Evolutionary conservation across 1,140 invertebrate species (phyloP).

Genomic region (Copidosoma floridanum): DNA sequence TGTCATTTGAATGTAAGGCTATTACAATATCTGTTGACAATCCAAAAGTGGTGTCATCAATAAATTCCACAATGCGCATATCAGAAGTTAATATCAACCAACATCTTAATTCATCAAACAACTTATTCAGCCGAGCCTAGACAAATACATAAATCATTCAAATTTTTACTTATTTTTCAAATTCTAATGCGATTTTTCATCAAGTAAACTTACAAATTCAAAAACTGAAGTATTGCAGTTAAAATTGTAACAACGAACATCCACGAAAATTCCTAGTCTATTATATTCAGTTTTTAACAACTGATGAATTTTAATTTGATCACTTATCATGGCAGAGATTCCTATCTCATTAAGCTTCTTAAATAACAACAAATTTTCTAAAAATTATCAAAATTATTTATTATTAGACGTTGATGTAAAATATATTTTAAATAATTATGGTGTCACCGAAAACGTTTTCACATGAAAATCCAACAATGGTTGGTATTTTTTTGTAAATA

Average conservation of each 20-base stretch:
- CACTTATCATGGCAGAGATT: background rate
- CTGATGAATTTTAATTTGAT: background rate
- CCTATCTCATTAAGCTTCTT: background rate
- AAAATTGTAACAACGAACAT: slow-evolving; percentile 8
- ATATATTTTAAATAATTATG: background rate
- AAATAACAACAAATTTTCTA: slow-evolving; percentile 7
- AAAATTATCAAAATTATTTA: background rate
- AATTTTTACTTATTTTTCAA: no score
- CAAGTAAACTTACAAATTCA: background rate
- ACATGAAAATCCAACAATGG: slow-evolving; percentile 6
- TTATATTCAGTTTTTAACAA: background rate
- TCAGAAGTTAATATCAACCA: background rate
- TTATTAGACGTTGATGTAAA: background rate
- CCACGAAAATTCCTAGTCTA: slow-evolving; percentile 19
- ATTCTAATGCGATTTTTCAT: background rate
- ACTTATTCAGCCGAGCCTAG: no score
- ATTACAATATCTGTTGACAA: slow-evolving; percentile 4
- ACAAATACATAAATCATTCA: no score
- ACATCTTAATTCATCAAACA: background rate
- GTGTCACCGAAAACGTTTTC: no score
- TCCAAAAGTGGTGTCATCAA: background rate
- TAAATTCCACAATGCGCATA: background rate
- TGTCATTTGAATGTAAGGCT: background rate
- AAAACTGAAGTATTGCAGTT: background rate
- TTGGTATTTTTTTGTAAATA: slow-evolving; percentile 3